Base-by-base conservation (phyloP, 2,797 vertebrate genomes). In the Prunella strophiata region DNA sequence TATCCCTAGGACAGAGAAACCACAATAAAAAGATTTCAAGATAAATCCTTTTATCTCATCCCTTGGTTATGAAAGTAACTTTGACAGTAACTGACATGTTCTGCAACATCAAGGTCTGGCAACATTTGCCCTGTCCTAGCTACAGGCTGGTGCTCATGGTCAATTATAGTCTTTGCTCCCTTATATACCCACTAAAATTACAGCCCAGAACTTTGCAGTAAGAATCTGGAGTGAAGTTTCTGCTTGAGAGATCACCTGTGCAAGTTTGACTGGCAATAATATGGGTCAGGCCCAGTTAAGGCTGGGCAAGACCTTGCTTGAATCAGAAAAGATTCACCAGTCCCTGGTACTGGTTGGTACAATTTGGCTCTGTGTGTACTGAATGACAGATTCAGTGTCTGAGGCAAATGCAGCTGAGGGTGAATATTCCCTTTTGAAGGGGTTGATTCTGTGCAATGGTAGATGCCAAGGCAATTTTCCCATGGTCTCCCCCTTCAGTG, bases 71-170 rank as follows among this genome's bases (percentile, higher is more conserved):
- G 72, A 82, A 85, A 87, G 83, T 72, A 70, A 45, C 45, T 48
- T 45, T 89, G 89, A 84, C 72, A 91, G 29, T 47, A 73, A 89
- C 30, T 38, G 50, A 74, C 7, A 45, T 16, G 25, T 80, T 89
- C 82, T 81, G 36, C 29, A 93, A 12, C 34, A 73, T 75, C 85
- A 88, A 90, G 84, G 90, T 93, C 91, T 88, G 52, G 43, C 30
- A 89, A 16, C 50, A 45, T 62, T 74, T 92, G 29, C 13, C 19
- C 38, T 76, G 34, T 75, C 45, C 26, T 32, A 86, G 65, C 36
- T 51, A 19, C 27, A 5, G 4, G 32, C 54, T 86, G 20, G 23
- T 67, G 52, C 43, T 74, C 1, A 0, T 32, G 29, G 16, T 73
- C 34, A 4, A 26, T 84, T 45, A 30, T 0, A 52, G 8, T 77